These are phyloP conservation scores for Hydropsyche betteni DNA, from an alignment of 2,888 invertebrate genomes.

Conservation along the genomic window DNA sequence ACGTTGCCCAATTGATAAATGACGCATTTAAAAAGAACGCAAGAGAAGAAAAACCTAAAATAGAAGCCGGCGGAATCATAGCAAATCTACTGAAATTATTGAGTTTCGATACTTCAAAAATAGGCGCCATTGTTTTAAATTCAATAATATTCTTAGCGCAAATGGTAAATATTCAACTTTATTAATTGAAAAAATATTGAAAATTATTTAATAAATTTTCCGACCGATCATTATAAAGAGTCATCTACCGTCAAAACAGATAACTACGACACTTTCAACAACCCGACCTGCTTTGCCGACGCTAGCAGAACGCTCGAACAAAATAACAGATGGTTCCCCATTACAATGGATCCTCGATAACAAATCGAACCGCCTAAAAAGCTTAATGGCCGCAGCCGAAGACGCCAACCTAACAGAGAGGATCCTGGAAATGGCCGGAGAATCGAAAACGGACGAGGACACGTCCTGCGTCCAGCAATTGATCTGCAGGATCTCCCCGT, in stretches of 20 bases:
- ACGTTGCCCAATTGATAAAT: slow-evolving; percentile 70
- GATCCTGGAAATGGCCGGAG: slow-evolving; percentile 69
- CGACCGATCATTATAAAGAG: not conserved
- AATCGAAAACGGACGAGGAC: slow-evolving; percentile 67
- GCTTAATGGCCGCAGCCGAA: slow-evolving; percentile 68
- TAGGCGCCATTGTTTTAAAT: slow-evolving; percentile 84
- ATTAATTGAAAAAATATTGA: not conserved
- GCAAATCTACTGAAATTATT: slow-evolving; percentile 72
- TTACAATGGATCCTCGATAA: slow-evolving; percentile 73
- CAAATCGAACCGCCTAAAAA: slow-evolving; percentile 66
- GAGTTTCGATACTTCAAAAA: slow-evolving; percentile 78
- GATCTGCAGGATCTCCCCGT: slow-evolving; percentile 80
- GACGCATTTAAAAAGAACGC: slow-evolving; percentile 61
- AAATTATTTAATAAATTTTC: too few species aligned
- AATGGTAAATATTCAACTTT: slow-evolving; percentile 69
- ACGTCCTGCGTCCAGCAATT: slow-evolving; percentile 76
- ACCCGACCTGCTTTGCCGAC: slow-evolving; percentile 59
- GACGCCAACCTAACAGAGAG: slow-evolving; percentile 71
- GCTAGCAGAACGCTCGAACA: slow-evolving; percentile 55
- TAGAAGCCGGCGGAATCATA: slow-evolving; percentile 50
- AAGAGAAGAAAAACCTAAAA: slow-evolving; percentile 52
- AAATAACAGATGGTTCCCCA: slow-evolving; percentile 58
- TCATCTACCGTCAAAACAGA: slow-evolving; percentile 61
- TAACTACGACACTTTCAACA: slow-evolving; percentile 67
- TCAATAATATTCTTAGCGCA: slow-evolving; percentile 85